Evolutionary conservation across 2,888 invertebrate species (phyloP), one percentile per base, ranked within the genome.

Genomic region (Phanerotoma sp.): DNA sequence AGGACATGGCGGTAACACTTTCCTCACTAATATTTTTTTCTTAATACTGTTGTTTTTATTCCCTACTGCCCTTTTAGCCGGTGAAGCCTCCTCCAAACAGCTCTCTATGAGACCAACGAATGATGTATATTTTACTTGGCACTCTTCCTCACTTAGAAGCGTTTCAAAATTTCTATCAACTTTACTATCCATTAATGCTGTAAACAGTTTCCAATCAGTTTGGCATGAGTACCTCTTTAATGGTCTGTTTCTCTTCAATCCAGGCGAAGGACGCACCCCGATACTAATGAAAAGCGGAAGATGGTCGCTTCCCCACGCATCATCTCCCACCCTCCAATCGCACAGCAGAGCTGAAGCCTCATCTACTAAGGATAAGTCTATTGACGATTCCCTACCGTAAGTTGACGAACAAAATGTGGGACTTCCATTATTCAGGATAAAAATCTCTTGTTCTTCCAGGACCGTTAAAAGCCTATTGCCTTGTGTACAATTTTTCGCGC

Each of bases 301-400:
- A n/a, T 55, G 55, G 11, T 58, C 51, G 28, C 55, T 58, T 2
- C 55, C 55, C 55, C 42, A 55, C 1, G 22, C 32, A 15, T 44
- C 22, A 5, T 21, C 44, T 3, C 42, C 25, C 13, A 58, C 52
- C 1, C 10, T 21, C 51, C 58, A 58, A 20, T 32, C 32, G n/a
- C 15, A 46, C 1, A n/a, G 30, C 3, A 54, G 18, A 1, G 38
- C 13, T 0, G 54, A 54, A 9, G n/a, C 25, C 2, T 5, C 11
- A 13, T 60, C 51, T 2, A 42, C 51, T 10, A 57, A 42, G 5
- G 44, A 37, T 1, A 54, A 20, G 20, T 60, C 60, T 6, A 60
- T 57, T 1, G 52, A 35, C 0, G 60, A 55, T 2, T 52, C 13
- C 1, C 41, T 21, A 9, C 50, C 21, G 5, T 47, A 46, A 3